Base-by-base conservation (phyloP, 2,797 vertebrate species). In the Intellagama lesueurii region DNA sequence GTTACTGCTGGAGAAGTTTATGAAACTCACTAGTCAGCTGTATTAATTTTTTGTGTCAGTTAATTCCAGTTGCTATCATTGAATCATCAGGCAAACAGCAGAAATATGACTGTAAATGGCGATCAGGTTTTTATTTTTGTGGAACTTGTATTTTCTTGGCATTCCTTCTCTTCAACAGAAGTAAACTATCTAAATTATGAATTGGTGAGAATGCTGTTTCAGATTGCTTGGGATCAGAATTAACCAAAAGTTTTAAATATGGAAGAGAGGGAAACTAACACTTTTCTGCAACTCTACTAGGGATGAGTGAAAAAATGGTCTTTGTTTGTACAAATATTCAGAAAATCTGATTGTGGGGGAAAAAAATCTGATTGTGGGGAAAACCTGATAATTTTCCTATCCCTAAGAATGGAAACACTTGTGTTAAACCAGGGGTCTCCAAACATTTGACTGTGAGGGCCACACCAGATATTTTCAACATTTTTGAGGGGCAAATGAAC, bases 1-100 rank as follows among this genome's bases (percentile, higher is more conserved):
- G 78, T 81, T 40, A 86, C 32, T 86, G 4, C 17, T 76, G 32
- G 66, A 56, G 44, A 86, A 86, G 69, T 56, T 82, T 75, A 30
- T 3, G 35, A 66, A 2, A 47, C 28, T 28, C 40, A 5, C 66
- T 52, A 76, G 56, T 66, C 40, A 7, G 11, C 24, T 30, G 3
- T 28, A 70, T 87, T 52, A 19, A 60, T 80, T 87, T 26, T 19
- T 14, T 87, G 28, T 82, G 28, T 83, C 35, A 24, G 32, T 64
- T 78, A 72, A 73, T 73, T 73, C 79, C 69, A 28, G 66, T 40
- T 72, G 60, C 40, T 87, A 22, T 70, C 22, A 70, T 24, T 56
- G 19, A 64, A 64, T 19, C 60, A 64, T 64, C 19, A 22, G 16
- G 19, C 60, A 64, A 56, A 22, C 19, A 19, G 60, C 60, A 64